Percentiles rank a stretch among this genome's conserved stretches.
Evolutionary conservation across 2,797 vertebrate species (phyloP).

Genomic region (Petrocephalus schoutedeni): DNA sequence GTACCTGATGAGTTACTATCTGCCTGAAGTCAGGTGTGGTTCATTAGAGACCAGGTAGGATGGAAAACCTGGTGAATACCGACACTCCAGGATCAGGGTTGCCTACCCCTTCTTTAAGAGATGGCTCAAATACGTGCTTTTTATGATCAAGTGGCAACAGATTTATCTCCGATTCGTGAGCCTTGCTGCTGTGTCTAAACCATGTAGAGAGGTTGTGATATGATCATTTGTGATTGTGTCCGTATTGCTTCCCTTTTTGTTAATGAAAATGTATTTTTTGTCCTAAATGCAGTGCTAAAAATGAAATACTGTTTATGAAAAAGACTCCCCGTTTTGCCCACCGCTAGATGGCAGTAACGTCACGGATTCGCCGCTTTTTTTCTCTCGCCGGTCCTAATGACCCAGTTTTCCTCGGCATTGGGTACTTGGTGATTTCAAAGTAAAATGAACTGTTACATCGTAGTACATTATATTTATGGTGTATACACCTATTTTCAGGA

Average conservation of each 20-base stretch:
- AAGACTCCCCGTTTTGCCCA: not conserved
- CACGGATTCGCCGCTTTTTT: not conserved
- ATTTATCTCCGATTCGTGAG: not conserved
- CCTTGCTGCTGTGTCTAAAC: not conserved
- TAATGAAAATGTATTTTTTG: not conserved
- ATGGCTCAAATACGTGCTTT: no score
- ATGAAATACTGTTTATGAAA: not conserved
- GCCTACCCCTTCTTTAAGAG: not conserved
- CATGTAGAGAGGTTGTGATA: not conserved
- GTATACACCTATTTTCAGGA: not conserved
- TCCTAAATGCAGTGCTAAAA: not conserved
- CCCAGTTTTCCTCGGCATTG: not conserved
- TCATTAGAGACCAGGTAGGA: no score
- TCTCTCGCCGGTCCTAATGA: not conserved
- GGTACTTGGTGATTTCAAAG: not conserved
- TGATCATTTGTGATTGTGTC: not conserved
- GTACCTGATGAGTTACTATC: no score
- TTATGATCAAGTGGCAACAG: no score
- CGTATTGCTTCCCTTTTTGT: not conserved
- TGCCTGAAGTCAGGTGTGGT: no score
- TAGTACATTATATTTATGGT: not conserved
- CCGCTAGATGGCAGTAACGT: not conserved
- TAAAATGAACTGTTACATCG: not conserved
- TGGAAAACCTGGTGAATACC: no score
- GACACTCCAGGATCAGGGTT: not conserved